phyloP scores from a whole-genome alignment of 2,113 vertebrate species.

The Porphyrio hochstetteri region DNA sequence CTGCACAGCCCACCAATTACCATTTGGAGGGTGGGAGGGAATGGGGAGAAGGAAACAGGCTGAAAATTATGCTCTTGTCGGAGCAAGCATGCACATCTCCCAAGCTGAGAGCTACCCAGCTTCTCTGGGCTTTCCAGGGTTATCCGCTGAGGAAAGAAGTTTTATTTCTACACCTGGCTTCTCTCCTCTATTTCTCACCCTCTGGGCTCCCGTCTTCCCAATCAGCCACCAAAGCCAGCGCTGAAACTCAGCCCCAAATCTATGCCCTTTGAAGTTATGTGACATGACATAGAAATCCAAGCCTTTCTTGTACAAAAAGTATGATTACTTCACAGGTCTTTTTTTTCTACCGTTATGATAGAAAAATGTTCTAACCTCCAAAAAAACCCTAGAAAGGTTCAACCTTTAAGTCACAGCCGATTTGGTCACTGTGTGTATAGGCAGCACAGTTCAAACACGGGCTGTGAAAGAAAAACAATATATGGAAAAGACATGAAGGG shows the following conservation, averaged over 20 bases:
- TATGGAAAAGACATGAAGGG: conserved; percentile 4
- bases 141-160: neutral
- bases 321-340: conserved; percentile 30
- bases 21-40: conserved; percentile 37
- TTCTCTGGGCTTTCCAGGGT: neutral
- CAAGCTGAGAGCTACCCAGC: neutral
- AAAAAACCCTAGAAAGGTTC: conserved; percentile 34
- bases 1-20: conserved; percentile 2
- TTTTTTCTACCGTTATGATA: conserved; percentile 29
- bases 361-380: conserved; percentile 52
- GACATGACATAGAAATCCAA: conserved; percentile 60
- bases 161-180: conserved; percentile 2
- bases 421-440: conserved; percentile 51
- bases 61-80: neutral
- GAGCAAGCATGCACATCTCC: accelerated
- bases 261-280: conserved; percentile 58
- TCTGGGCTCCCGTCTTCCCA: neutral
- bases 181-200: neutral
- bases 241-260: conserved; percentile 44
- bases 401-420: conserved; percentile 57
- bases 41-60: neutral
- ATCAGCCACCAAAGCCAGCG: neutral
- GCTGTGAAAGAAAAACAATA: conserved; percentile 53
- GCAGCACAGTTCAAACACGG: conserved; percentile 33
- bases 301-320: conserved; percentile 56